Base-by-base conservation (phyloP, 2,113 vertebrate genomes). In the Tauraco erythrolophus region DNA sequence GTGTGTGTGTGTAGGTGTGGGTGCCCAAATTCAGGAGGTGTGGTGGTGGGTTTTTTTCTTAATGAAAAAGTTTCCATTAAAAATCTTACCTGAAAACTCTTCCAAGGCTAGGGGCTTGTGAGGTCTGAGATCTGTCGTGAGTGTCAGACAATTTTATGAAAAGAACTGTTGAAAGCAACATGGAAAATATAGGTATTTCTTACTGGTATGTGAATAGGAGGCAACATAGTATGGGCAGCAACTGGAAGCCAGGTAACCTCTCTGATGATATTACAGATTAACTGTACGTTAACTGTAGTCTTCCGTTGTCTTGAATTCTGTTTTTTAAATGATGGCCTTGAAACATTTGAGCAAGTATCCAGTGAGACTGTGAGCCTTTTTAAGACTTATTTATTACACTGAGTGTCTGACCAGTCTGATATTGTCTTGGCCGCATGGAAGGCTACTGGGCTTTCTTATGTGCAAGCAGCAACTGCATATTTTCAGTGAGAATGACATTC, bases 401-500 rank as follows among this genome's bases (percentile, higher is more conserved):
- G n/a, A 83, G 13, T 80, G 51, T 62, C 66, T 81, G 54, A 70
- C 50, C 7, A 19, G n/a, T 19, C 60, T 86, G 64, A 15, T 78
- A 46, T 45, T 68, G 23, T 88, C 66, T 60, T 61, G 58, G 31
- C 58, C 8, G 2, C 1, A 0, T n/a, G 57, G 39, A 56, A 56
- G n/a, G 57, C 35, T 91, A 13, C 74, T 76, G 56, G 41, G 11
- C 82, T 85, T 88, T 79, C 56, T 48, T 39, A 1, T 19, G 43
- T 68, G 48, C 70, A 51, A 69, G 61, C 53, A 80, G 37, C 46
- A 84, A 10, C 22, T 0, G 0, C 33, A 0, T 30, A 7, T 82
- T 90, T 94, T 88, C 28, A 43, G 78, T 41, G 50, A 61, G 58
- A 92, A 74, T 54, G 81, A 88, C 82, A 60, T 96, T 91, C 75